Evolutionary conservation across 2,888 invertebrate species (phyloP), one percentile per base, ranked within the genome.

Genomic region (Agriopis marginaria): DNA sequence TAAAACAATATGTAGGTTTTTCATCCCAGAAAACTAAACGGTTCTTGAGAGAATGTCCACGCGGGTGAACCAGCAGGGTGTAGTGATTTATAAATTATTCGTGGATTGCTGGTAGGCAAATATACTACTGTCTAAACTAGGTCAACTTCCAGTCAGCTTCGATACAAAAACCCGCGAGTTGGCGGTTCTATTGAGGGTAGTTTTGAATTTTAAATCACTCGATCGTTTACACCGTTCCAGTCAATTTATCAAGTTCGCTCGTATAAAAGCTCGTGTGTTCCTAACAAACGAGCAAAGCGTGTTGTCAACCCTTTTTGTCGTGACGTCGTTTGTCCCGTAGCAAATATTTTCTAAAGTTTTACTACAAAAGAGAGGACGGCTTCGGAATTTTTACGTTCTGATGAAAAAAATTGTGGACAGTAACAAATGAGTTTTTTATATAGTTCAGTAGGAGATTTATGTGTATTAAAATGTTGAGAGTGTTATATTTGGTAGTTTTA

Each of bases 261-360:
- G 70, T 76, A 75, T 64, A 75, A 76, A 58, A 74, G 74, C 55
- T 68, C 54, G 68, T 62, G 62, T 69, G 65, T 63, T 61, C 56
- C 51, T 68, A 73, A 68, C 73, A 71, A 66, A 66, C 32, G 32
- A 44, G 56, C 67, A 51, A n/a, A 47, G 66, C 65, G 55, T 75
- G 70, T n/a, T 80, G 65, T 53, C 60, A 60, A 61, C 42, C 55
- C 55, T 61, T 66, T 66, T 54, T 47, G 44, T 50, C 8, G 14
- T 50, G 50, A 68, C 63, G 53, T 47, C 54, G 66, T 66, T 66
- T 66, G 60, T 66, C 23, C 53, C 51, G 47, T 9, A 55, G 42
- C 17, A 55, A 55, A 55, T 49, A 61, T 61, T 61, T 66, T 55
- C 9, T 50, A 61, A 55, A 66, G 54, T 55, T 61, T 53, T 40